Base-by-base conservation (phyloP, 2,113 vertebrate species). In the Pseudopipra pipra region DNA sequence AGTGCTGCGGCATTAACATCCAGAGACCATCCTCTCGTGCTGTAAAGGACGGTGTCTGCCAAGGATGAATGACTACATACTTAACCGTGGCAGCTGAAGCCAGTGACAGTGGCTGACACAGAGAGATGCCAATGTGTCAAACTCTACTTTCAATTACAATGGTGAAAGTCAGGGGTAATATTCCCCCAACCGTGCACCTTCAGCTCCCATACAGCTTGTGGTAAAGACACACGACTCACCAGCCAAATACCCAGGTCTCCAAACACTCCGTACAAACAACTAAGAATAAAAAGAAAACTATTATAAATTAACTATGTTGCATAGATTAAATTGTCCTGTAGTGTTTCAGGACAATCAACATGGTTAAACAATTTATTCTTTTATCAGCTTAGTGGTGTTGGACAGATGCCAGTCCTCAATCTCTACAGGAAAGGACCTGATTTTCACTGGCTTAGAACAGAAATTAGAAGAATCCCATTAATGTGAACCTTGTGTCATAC, bases 11-110 rank as follows among this genome's bases (percentile, higher is more conserved):
- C 95, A 33, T 37, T 95, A 95, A 95, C 78, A 96, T 85, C 85
- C 85, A 96, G 96, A 93, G 96, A 94, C 94, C 91, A 97, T 81
- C 74, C 87, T 95, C 96, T 68, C 31, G 63, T 66, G 92, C 83
- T 93, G 84, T 39, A 95, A 94, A 95, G 94, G 96, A 97, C 61
- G 15, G 85, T 77, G 91, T 44, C 89, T 91, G 93, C 72, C 89
- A 95, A 66, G 93, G 94, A 89, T 82, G 94, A 96, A 90, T 52
- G 92, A 94, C 94, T 96, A 54, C 67, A 70, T 70, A 47, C 68
- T 96, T 94, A 94, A 93, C 94, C 30, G 41, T 33, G 67, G 95
- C 95, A 94, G 87, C 51, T 55, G 87, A 95, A 90, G 84, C 87
- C 85, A 77, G 63, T 67, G 84, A 97, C 90, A 55, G 62, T 67